These are phyloP conservation scores for Maniola jurtina DNA, from an alignment of 1,140 invertebrate genomes.

Conservation along the genomic window DNA sequence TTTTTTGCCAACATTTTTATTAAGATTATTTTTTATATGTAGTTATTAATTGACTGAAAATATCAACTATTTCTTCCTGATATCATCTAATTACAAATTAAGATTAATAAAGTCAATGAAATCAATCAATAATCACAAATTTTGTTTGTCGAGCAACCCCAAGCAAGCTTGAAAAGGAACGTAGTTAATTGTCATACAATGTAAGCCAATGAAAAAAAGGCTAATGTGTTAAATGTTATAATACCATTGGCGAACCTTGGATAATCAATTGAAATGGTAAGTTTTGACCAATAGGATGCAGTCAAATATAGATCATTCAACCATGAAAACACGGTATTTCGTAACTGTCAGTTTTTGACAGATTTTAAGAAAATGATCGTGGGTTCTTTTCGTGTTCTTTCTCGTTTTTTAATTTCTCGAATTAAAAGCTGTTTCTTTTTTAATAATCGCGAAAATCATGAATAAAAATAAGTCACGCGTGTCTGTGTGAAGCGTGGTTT, in stretches of 20 bases:
- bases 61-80: no score
- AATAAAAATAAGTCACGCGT: conserved; percentile 40
- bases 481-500: conserved; percentile 38
- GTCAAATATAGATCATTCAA: conserved; percentile 27
- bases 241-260: conserved; percentile 49
- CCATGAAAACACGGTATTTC: conserved; percentile 38
- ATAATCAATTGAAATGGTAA: conserved; percentile 36
- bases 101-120: no score
- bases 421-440: conserved; percentile 28
- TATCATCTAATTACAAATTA: no score
- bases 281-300: conserved; percentile 43
- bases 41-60: no score
- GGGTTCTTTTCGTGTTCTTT: conserved; percentile 43
- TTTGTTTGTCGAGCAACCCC: neutral
- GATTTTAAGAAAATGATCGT: conserved; percentile 49
- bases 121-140: no score
- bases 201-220: conserved; percentile 48
- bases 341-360: conserved; percentile 59
- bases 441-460: conserved; percentile 14
- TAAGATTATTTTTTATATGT: no score
- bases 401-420: conserved; percentile 47
- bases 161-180: conserved; percentile 36
- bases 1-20: no score
- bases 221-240: conserved; percentile 61
- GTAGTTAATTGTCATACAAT: conserved; percentile 14